Conservation (phyloP, 2,113 vertebrate species). For the Marmota flaviventris region DNA sequence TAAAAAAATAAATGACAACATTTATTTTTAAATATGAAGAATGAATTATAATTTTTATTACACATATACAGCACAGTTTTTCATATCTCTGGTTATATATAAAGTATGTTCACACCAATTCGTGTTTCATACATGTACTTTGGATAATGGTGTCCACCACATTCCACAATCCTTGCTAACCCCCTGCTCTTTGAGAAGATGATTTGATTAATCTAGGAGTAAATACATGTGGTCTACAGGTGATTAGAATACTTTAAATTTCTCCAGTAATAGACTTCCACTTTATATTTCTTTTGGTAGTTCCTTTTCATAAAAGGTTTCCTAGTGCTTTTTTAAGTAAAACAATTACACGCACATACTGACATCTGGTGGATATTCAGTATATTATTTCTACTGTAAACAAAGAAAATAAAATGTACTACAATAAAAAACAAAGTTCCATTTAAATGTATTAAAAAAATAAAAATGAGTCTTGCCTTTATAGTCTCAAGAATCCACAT, state of each 20-base stretch:
- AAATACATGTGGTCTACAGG: not conserved
- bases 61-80: too few relatives aligned
- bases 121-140: too few relatives aligned
- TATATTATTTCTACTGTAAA: not conserved
- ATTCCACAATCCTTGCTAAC: too few relatives aligned
- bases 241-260: not conserved
- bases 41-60: too few relatives aligned
- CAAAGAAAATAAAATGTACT: not conserved
- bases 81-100: too few relatives aligned
- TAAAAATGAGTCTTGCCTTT: not conserved
- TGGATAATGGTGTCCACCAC: too few relatives aligned
- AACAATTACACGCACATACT: slow-evolving; percentile 59
- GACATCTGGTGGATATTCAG: slow-evolving; percentile 78
- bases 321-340: not conserved
- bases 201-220: not conserved
- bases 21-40: too few relatives aligned
- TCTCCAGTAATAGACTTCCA: not conserved
- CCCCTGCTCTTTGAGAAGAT: not conserved
- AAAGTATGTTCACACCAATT: too few relatives aligned
- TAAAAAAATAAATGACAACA: too few relatives aligned
- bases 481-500: not conserved
- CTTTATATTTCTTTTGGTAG: not conserved
- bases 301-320: not conserved
- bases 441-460: not conserved
- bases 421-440: not conserved